Conservation (phyloP, 2,113 vertebrate species). For the Alethe diademata region DNA sequence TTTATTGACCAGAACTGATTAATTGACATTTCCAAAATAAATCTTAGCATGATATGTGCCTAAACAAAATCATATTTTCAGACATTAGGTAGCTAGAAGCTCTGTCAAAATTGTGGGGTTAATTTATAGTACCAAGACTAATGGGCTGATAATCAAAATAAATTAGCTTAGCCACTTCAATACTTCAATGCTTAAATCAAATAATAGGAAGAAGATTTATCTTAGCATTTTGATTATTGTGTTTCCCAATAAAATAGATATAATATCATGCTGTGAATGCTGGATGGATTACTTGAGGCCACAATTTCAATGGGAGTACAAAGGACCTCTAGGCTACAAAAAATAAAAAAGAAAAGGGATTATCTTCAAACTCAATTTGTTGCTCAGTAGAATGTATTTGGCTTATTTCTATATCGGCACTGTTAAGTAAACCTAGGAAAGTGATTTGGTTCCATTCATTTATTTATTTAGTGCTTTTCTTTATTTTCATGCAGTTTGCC, state of each 20-base stretch:
- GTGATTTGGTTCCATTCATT: background rate
- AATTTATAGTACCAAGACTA: conserved; percentile 10
- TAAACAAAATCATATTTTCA: background rate
- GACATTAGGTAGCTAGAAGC: background rate
- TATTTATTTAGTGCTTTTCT: background rate
- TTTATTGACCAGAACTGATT: background rate
- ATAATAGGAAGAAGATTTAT: conserved; percentile 13
- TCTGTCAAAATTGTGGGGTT: background rate
- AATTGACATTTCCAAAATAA: background rate
- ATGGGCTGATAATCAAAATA: conserved; percentile 14
- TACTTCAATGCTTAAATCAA: background rate
- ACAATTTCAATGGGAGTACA: background rate
- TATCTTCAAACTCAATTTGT: background rate
- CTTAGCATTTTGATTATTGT: background rate
- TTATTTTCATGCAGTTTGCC: background rate
- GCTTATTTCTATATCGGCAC: background rate
- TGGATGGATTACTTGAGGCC: background rate
- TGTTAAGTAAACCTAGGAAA: background rate
- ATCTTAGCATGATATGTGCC: background rate
- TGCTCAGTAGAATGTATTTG: background rate
- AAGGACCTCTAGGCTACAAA: background rate
- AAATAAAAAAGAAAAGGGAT: background rate
- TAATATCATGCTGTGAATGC: background rate
- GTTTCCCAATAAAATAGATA: background rate
- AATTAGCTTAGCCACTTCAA: background rate